Percentiles rank a stretch among this genome's conserved stretches.
These are phyloP conservation scores for Microplitis mediator DNA, from an alignment of 1,140 invertebrate species.

Conservation along the genomic window DNA sequence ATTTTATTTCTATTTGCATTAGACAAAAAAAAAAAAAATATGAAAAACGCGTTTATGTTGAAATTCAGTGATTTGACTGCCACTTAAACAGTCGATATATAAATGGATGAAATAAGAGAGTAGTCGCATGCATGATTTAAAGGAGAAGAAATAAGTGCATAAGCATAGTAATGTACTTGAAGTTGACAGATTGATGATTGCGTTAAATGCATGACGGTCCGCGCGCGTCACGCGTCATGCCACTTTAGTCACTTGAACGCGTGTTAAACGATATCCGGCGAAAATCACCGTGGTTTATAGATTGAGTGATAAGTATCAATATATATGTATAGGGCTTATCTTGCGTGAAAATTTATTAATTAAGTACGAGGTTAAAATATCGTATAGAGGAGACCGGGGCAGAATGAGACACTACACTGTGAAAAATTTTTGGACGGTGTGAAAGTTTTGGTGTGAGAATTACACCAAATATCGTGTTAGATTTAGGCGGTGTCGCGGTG, in stretches of 20 bases:
- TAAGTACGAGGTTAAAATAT: background rate
- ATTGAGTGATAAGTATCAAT: slow-evolving; percentile 17
- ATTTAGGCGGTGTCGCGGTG: no score
- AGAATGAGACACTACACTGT: no score
- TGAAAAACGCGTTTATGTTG: no score
- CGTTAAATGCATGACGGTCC: slow-evolving; percentile 53
- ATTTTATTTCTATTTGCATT: no score
- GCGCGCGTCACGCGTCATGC: slow-evolving; percentile 60
- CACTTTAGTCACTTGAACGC: slow-evolving; percentile 59
- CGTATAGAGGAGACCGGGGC: no score
- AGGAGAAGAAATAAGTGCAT: slow-evolving; percentile 45
- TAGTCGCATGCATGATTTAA: background rate
- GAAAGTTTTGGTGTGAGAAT: no score
- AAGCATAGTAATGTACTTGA: slow-evolving; percentile 52
- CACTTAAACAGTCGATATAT: no score
- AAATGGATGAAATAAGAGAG: background rate
- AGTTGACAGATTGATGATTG: slow-evolving; percentile 59
- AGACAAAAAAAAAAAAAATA: no score
- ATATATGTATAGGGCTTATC: background rate
- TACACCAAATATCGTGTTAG: no score
- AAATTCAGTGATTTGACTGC: no score
- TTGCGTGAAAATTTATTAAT: background rate
- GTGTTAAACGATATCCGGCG: slow-evolving; percentile 60
- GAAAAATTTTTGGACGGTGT: no score
- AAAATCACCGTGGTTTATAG: slow-evolving; percentile 44